A percentile compares a stretch with the other conserved stretches of the same genome.
Conservation (phyloP, 2,888 invertebrate genomes). For the Caenorhabditis sp. region DNA sequence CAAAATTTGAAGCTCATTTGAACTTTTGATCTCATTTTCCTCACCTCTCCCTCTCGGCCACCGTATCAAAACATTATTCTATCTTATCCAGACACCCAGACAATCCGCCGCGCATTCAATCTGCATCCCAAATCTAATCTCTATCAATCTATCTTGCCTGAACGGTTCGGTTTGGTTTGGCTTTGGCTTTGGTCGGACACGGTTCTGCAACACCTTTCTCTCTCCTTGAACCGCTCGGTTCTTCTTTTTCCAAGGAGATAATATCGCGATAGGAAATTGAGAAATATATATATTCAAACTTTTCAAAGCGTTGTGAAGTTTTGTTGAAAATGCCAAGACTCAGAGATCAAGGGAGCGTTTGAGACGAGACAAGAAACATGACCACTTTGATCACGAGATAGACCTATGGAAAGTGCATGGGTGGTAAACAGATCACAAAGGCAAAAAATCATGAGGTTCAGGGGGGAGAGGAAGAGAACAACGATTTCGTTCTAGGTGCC, state of each 20-base stretch:
- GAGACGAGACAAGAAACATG: slow-evolving; percentile 3
- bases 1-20: no score
- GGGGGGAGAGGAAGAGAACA: background rate
- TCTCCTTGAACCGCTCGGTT: background rate
- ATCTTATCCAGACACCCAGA: background rate
- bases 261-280: no score
- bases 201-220: background rate
- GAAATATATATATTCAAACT: no score
- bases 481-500: background rate
- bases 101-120: background rate
- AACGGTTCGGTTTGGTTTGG: slow-evolving; percentile 26
- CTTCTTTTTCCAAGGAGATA: background rate
- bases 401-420: slow-evolving; percentile 1
- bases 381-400: background rate
- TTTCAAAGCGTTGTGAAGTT: no score
- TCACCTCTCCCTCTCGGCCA: no score
- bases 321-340: background rate
- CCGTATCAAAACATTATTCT: background rate
- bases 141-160: slow-evolving; percentile 42
- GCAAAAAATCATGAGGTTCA: background rate
- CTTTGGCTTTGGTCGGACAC: background rate
- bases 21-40: no score
- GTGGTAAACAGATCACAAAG: slow-evolving; percentile 12
- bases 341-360: background rate
- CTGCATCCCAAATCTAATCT: no score